A percentile compares a stretch with the other conserved stretches of the same genome.
phyloP scores from a whole-genome alignment of 2,888 invertebrate species.

The Steinernema carpocapsae region DNA sequence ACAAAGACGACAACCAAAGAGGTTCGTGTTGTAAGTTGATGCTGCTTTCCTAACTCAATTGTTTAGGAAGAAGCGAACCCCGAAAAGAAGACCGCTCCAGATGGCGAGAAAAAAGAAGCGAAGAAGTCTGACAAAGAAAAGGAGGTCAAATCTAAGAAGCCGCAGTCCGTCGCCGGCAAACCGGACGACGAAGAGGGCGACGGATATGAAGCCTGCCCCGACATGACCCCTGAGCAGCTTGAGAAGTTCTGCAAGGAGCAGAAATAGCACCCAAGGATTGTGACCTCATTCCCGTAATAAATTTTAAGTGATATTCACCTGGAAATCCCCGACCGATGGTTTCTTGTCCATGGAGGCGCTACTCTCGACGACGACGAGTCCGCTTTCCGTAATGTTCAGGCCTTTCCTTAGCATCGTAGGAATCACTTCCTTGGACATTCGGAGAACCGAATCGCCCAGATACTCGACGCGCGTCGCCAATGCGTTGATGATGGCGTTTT shows the following conservation, averaged over 20 bases:
- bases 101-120: not conserved
- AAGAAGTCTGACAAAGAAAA: not conserved
- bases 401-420: constrained; percentile 46
- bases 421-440: constrained; percentile 42
- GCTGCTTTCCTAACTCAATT: not conserved
- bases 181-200: constrained; percentile 7
- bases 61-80: not conserved
- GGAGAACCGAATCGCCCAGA: constrained; percentile 47
- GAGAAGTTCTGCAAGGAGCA: constrained; percentile 27
- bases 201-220: constrained; percentile 23
- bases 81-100: not conserved
- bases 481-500: constrained; percentile 74
- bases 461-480: constrained; percentile 44
- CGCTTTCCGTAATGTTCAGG: constrained; percentile 36
- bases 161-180: not conserved
- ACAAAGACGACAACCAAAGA: not conserved
- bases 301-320: not conserved
- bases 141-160: not conserved
- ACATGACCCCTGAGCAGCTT: constrained; percentile 22
- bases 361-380: not conserved
- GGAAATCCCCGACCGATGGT: constrained; percentile 25
- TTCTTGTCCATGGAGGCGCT: constrained; percentile 2
- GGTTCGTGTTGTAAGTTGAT: not conserved
- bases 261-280: not conserved
- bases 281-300: not conserved